Evolutionary conservation across 1,140 invertebrate genomes (phyloP).

Genomic region (Danaus melanippus): DNA sequence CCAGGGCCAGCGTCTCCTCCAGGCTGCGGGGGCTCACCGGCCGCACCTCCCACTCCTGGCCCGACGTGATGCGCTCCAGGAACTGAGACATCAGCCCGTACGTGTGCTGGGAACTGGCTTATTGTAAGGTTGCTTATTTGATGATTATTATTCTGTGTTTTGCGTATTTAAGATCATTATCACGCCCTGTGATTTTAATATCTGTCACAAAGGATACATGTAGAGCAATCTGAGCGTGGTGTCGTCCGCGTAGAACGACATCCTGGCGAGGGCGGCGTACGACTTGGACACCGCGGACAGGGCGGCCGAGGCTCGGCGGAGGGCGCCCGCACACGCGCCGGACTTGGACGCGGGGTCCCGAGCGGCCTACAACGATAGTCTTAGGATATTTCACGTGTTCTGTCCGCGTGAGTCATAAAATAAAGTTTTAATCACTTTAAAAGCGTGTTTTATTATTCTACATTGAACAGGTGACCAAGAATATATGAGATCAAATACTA

Average conservation of each 20-base stretch:
- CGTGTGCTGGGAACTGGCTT: conserved; percentile 80
- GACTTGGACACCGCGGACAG: conserved; percentile 82
- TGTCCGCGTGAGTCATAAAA: too few relatives aligned
- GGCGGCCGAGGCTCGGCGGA: conserved; percentile 84
- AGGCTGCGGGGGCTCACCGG: conserved; percentile 52
- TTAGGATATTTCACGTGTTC: too few relatives aligned
- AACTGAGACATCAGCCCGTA: conserved; percentile 83
- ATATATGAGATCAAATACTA: too few relatives aligned
- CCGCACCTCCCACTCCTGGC: conserved; percentile 41
- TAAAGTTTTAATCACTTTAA: too few relatives aligned
- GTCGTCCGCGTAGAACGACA: conserved; percentile 94
- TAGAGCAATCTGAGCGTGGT: conserved; percentile 86
- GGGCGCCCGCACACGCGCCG: conserved; percentile 81
- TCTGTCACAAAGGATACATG: conserved; percentile 65
- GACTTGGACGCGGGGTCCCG: conserved; percentile 92
- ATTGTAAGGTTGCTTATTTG: conserved; percentile 12
- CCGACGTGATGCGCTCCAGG: conserved; percentile 77
- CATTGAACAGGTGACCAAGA: too few relatives aligned
- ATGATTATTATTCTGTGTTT: background rate
- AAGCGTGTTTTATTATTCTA: too few relatives aligned
- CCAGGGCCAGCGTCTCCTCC: conserved; percentile 70
- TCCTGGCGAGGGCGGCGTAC: conserved; percentile 89
- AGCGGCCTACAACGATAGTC: conserved; percentile 80
- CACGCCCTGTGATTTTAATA: too few relatives aligned
- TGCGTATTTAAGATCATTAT: background rate